Percentiles rank a stretch among this genome's conserved stretches.
phyloP scores from a whole-genome alignment of 2,888 invertebrate genomes.

The Tridacna crocea region DNA sequence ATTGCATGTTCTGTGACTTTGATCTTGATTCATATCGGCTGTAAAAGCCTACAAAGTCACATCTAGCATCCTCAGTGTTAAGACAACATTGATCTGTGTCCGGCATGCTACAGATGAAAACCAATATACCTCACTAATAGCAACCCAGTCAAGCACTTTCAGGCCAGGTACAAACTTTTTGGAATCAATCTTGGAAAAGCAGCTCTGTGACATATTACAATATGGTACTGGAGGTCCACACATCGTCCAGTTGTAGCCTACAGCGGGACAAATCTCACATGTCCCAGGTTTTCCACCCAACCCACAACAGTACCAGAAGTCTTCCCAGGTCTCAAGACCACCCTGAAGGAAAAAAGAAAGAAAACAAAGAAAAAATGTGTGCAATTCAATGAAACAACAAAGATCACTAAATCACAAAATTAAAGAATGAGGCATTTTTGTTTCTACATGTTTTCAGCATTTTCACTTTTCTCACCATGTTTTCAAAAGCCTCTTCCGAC shows the following conservation, averaged over 20 bases:
- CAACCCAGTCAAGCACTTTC: constrained; percentile 76
- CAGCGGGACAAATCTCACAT: constrained; percentile 75
- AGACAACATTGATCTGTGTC: too few species aligned
- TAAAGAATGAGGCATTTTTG: too few species aligned
- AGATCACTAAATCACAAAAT: too few species aligned
- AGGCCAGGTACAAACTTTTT: constrained; percentile 76
- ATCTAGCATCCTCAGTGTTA: too few species aligned
- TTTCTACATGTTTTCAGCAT: too few species aligned
- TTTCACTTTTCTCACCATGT: too few species aligned
- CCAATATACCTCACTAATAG: constrained; percentile 66
- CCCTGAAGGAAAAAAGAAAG: constrained; percentile 65
- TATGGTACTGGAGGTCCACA: constrained; percentile 78
- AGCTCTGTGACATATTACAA: constrained; percentile 78
- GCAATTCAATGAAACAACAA: background rate
- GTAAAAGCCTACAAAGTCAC: too few species aligned
- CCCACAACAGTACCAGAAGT: constrained; percentile 77
- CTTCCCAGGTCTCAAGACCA: constrained; percentile 73
- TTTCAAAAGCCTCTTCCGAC: too few species aligned
- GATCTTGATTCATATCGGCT: too few species aligned
- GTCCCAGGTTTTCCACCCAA: constrained; percentile 67
- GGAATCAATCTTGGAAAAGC: constrained; percentile 72
- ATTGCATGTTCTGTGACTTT: too few species aligned
- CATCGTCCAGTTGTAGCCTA: constrained; percentile 75
- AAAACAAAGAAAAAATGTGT: background rate
- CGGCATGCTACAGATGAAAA: too few species aligned